Evolutionary conservation across 1,140 invertebrate genomes (phyloP), one percentile per base, ranked within the genome.

Genomic region (Drosophila sechellia): DNA sequence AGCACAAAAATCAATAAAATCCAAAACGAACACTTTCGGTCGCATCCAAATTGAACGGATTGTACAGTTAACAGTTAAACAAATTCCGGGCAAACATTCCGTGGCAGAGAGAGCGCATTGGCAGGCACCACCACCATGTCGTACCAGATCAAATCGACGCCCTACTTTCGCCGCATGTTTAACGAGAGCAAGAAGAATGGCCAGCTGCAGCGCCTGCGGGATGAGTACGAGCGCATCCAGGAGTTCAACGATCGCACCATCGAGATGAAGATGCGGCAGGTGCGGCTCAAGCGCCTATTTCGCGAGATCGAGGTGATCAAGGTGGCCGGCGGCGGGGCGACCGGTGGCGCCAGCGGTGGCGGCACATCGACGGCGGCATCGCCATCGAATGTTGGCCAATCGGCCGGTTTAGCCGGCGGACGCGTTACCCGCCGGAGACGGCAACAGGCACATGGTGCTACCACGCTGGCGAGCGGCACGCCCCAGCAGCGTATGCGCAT

Each of bases 211-310:
- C 69, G 72, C 0, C 48, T 91, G 48, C 60, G 83, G 6, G 90
- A 91, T 45, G 90, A 91, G 57, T 91, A 91, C 17, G 90, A 91
- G 6, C 73, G 90, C 15, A 90, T 91, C 12, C 81, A 90, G 45
- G 81, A 86, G 55, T 91, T 91, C 52, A 90, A 91, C 12, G 90
- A 91, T 49, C 85, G 66, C 48, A 86, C 85, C 25, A 91, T 91
- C n/a, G 90, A 91, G 57, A 68, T 84, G 13, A 91, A 91, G 56
- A 91, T 91, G 90, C 90, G 90, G 0, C 77, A 91, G 54, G 79
- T 91, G 60, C 86, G 90, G 0, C 40, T 91, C 17, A 91, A 87
- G 72, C 81, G 90, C 1, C 50, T 91, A 3, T 91, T 91, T 22
- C 74, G 79, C 4, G 79, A 91, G 34, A 91, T 91, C 15, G 90